Percentiles rank a stretch among this genome's conserved stretches.
Evolutionary conservation across 2,797 vertebrate genomes (phyloP).

Genomic region (Brachymystax lenok): DNA sequence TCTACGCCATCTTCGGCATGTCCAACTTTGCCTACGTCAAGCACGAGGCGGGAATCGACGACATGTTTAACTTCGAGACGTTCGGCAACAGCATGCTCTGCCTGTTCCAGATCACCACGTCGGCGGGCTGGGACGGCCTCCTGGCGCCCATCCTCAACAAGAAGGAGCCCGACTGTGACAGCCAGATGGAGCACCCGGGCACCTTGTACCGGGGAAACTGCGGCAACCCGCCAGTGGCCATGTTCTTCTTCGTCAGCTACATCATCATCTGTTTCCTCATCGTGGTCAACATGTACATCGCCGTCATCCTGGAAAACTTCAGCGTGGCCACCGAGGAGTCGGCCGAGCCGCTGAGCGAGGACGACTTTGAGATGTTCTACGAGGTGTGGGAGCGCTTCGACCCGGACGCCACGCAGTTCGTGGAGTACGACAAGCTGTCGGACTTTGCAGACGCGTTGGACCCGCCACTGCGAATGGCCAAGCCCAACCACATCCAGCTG

Average conservation of each 20-base stretch:
- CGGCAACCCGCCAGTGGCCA: constrained; percentile 89
- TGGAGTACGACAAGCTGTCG: constrained; percentile 87
- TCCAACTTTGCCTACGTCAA: constrained; percentile 98
- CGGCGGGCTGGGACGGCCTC: constrained; percentile 90
- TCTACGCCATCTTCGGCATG: constrained; percentile 98
- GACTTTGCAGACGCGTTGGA: constrained; percentile 92
- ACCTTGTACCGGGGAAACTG: constrained; percentile 88
- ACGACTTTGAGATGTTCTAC: constrained; percentile 99
- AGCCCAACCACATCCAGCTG: constrained; percentile 90
- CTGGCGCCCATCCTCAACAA: constrained; percentile 92
- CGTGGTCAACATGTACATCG: constrained; percentile 97
- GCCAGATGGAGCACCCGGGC: constrained; percentile 85
- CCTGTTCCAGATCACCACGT: constrained; percentile 95
- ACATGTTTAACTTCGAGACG: constrained; percentile 98
- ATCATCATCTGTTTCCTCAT: constrained; percentile 97
- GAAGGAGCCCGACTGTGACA: constrained; percentile 87
- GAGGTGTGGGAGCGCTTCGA: constrained; percentile 98
- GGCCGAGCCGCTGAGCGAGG: constrained; percentile 90
- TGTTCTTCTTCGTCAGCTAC: constrained; percentile 96
- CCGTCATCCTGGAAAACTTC: constrained; percentile 96
- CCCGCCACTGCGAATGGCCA: constrained; percentile 87
- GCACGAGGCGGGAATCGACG: constrained; percentile 90
- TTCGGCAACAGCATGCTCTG: constrained; percentile 99
- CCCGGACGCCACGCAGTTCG: constrained; percentile 92
- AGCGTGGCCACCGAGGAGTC: constrained; percentile 96